Conservation (phyloP, 2,113 vertebrate genomes). For the Megaptera novaeangliae region DNA sequence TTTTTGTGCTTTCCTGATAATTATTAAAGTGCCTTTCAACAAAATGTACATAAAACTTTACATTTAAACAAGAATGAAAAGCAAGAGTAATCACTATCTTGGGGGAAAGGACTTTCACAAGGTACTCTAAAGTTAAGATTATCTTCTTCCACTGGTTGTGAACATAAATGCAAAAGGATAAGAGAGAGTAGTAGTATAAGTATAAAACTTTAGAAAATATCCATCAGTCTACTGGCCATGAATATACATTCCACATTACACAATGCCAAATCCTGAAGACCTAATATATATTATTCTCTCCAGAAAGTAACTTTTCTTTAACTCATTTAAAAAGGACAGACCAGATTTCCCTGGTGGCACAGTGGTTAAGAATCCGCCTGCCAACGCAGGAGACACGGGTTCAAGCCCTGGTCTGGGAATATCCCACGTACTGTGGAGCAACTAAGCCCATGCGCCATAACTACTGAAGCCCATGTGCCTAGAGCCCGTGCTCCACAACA, state of each 20-base stretch:
- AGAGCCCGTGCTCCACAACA: too few species aligned
- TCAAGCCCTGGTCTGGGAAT: too few species aligned
- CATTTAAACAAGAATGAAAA: not conserved
- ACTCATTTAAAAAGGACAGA: conserved; percentile 56
- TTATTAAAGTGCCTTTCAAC: not conserved
- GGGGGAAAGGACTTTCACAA: conserved; percentile 28
- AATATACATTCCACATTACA: conserved; percentile 59
- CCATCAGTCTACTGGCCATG: conserved; percentile 50
- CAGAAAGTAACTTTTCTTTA: conserved; percentile 51
- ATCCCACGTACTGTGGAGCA: too few species aligned
- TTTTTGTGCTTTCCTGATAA: not conserved
- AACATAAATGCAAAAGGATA: conserved; percentile 54
- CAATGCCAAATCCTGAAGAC: conserved; percentile 39
- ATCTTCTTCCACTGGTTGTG: conserved; percentile 45
- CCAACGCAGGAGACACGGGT: too few species aligned
- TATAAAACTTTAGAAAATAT: conserved; percentile 59
- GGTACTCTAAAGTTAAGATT: not conserved
- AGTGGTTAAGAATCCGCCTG: too few species aligned
- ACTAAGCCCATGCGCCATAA: too few species aligned
- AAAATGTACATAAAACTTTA: not conserved
- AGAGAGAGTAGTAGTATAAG: conserved; percentile 38
- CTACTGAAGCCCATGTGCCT: too few species aligned
- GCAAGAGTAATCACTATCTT: not conserved
- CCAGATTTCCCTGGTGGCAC: too few species aligned
- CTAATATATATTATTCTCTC: conserved; percentile 51